These are phyloP conservation scores for Acleris holmiana DNA, from an alignment of 2,888 invertebrate species.

Conservation along the genomic window DNA sequence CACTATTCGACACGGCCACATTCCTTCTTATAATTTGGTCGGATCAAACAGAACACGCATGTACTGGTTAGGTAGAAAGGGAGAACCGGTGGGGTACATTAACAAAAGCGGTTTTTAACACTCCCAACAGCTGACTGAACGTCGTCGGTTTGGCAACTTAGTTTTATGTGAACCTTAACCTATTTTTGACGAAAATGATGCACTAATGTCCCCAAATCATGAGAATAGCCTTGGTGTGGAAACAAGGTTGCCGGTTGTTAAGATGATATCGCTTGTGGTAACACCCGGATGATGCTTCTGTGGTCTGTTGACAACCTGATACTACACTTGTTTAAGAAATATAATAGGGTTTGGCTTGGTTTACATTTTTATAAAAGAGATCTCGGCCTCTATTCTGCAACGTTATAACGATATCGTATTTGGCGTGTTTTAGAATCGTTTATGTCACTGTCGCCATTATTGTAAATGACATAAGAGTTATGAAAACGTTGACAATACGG, in stretches of 20 bases:
- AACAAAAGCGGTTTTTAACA: slow-evolving; percentile 37
- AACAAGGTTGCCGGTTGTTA: slow-evolving; percentile 22
- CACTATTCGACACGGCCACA: slow-evolving; percentile 74
- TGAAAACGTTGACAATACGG: no score
- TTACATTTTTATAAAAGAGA: not conserved
- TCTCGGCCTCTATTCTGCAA: no score
- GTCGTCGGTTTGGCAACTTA: slow-evolving; percentile 2
- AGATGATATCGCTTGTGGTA: slow-evolving; percentile 22
- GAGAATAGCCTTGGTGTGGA: not conserved
- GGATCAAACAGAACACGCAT: slow-evolving; percentile 59
- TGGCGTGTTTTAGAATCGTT: no score
- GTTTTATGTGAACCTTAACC: slow-evolving; percentile 23
- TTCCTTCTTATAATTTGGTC: slow-evolving; percentile 77
- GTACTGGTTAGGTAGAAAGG: slow-evolving; percentile 42
- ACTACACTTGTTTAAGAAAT: slow-evolving; percentile 19
- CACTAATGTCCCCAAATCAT: slow-evolving; percentile 1
- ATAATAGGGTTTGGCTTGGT: slow-evolving; percentile 2
- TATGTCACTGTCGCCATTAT: no score
- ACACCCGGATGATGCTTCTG: slow-evolving; percentile 17
- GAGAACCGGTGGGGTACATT: slow-evolving; percentile 38
- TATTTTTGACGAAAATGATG: slow-evolving; percentile 13
- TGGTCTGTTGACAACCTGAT: slow-evolving; percentile 23
- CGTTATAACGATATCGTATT: no score
- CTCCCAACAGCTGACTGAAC: slow-evolving; percentile 31
- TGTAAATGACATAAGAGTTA: no score